Base-by-base conservation (phyloP, 2,797 vertebrate genomes). In the Macroramphosus scolopax region DNA sequence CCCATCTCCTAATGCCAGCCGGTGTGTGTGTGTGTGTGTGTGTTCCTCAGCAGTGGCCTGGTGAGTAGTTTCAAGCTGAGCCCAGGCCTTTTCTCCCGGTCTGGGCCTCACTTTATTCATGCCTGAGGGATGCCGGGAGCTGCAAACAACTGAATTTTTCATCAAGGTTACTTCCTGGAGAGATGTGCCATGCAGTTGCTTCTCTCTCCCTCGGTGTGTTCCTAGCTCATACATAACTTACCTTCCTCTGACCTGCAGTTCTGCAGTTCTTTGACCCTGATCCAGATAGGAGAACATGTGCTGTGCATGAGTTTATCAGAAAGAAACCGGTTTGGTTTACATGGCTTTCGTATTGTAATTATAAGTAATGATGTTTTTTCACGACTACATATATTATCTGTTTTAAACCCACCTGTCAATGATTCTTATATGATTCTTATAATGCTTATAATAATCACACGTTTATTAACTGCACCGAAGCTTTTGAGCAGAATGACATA, bases 71-170 rank as follows among this genome's bases (percentile, higher is more conserved):
- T 78, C 75, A 75, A 72, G 77, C 82, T 86, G 82, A 86, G 80
- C 66, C 83, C 74, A 78, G 81, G 81, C 86, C 83, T 87, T 86
- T 81, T 84, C 66, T 86, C 85, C 79, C 80, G 69, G 75, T 75
- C 78, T 82, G 80, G 74, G 77, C 76, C 73, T 76, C 69, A 80
- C 81, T 87, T 88, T 90, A 90, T 89, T 89, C 89, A 84, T 88
- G 87, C 88, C 81, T 86, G 81, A 85, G 87, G 88, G 86, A 88
- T 64, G 67, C 78, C 71, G 75, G 59, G 77, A 89, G 82, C 83
- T 80, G 81, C 85, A 89, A 89, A 85, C 86, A 87, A 87, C 87
- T 88, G 84, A 87, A 87, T 87, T 88, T 88, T 87, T 88, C 85
- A 89, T 87, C 85, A 89, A 90, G 85, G 81, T 87, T 88, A 85